Evolutionary conservation across 1,140 invertebrate genomes (phyloP).

Genomic region (Monomorium pharaonis): DNA sequence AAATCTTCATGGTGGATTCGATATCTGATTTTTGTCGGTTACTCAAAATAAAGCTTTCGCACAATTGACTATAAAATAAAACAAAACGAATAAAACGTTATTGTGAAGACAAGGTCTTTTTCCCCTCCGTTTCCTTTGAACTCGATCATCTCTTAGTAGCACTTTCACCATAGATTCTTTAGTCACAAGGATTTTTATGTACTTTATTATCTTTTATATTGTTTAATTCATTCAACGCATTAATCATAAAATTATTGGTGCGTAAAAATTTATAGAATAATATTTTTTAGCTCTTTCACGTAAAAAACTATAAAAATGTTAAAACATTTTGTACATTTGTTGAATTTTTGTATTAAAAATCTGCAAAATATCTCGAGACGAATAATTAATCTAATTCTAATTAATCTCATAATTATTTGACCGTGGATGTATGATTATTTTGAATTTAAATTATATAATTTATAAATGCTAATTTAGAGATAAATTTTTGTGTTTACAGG

Average conservation of each 20-base stretch:
- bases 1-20: background rate
- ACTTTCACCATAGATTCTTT: background rate
- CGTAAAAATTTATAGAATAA: background rate
- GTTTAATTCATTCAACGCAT: background rate
- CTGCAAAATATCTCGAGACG: background rate
- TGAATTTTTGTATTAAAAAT: background rate
- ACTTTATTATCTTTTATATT: background rate
- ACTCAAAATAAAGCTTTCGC: background rate
- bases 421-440: background rate
- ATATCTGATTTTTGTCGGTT: background rate
- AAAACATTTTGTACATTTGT: background rate
- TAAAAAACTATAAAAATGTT: background rate
- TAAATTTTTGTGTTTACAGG: conserved; percentile 86
- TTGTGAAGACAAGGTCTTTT: conserved; percentile 3
- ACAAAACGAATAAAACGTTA: background rate
- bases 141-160: conserved; percentile 22
- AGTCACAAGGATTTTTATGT: background rate
- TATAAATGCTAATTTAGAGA: background rate
- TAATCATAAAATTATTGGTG: background rate
- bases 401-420: background rate
- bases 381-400: background rate
- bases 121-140: background rate
- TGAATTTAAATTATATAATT: background rate
- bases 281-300: background rate
- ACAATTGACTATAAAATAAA: background rate